phyloP scores from a whole-genome alignment of 2,113 vertebrate genomes.

The Cavia porcellus region DNA sequence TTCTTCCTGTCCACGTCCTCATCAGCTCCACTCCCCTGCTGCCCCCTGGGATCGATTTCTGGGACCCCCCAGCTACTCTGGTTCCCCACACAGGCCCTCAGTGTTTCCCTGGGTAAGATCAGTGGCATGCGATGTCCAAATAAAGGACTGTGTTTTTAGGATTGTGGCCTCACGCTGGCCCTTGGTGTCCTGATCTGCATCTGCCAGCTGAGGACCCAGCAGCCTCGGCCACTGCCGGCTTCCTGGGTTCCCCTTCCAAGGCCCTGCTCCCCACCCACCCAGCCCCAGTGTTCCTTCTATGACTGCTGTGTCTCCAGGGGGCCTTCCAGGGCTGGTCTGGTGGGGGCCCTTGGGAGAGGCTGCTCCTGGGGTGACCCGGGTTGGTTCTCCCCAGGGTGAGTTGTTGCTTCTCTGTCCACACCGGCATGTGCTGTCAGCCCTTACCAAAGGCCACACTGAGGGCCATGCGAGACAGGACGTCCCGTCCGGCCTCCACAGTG shows the following conservation, averaged over 20 bases:
- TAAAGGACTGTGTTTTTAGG: neutral
- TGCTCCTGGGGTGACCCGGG: neutral
- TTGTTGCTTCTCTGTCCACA: neutral
- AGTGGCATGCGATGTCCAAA: slow-evolving; percentile 4
- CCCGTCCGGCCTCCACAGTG: neutral
- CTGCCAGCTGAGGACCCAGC: neutral
- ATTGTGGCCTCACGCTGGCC: neutral
- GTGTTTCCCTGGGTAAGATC: neutral
- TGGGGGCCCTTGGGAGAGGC: neutral
- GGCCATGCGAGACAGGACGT: neutral
- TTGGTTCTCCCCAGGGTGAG: neutral
- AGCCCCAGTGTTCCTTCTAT: neutral
- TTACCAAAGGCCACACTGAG: neutral
- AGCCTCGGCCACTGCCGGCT: neutral
- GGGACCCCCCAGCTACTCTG: neutral
- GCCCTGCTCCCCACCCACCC: neutral
- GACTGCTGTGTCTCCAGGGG: neutral
- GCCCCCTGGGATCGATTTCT: neutral
- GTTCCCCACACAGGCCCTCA: neutral
- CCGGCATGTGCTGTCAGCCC: neutral
- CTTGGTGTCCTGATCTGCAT: neutral
- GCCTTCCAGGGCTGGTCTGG: neutral
- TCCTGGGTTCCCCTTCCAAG: too few species aligned
- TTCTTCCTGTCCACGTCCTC: neutral
- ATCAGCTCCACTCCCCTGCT: neutral